These are phyloP conservation scores for Dendrocincla fuliginosa DNA, from an alignment of 2,797 vertebrate species.

Conservation along the genomic window DNA sequence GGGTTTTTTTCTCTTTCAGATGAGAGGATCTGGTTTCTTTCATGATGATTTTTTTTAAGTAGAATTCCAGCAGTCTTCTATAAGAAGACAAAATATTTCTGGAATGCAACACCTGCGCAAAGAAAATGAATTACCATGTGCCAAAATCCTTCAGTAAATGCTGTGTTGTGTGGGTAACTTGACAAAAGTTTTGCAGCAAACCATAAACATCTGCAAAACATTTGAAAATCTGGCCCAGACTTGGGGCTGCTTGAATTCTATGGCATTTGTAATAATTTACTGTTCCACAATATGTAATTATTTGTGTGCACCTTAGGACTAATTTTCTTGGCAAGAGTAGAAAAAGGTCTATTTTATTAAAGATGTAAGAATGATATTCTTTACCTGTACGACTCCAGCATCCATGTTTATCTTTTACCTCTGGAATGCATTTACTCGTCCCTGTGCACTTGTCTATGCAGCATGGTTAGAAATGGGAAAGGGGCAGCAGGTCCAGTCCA, in stretches of 20 bases:
- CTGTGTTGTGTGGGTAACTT: slow-evolving; percentile 44
- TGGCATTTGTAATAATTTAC: slow-evolving; percentile 40
- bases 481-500: background rate
- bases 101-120: slow-evolving; percentile 74
- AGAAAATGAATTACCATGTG: slow-evolving; percentile 54
- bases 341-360: background rate
- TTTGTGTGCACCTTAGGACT: slow-evolving; percentile 48
- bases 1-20: background rate
- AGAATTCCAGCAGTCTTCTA: slow-evolving; percentile 71
- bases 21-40: slow-evolving; percentile 47
- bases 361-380: background rate
- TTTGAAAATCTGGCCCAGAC: slow-evolving; percentile 35
- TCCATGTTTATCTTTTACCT: background rate
- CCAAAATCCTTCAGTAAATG: background rate
- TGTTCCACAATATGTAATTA: slow-evolving; percentile 46
- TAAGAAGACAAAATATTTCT: slow-evolving; percentile 70
- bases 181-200: slow-evolving; percentile 38
- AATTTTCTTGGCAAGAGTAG: slow-evolving; percentile 58
- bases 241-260: slow-evolving; percentile 28
- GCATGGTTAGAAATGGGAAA: background rate
- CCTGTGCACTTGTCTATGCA: background rate
- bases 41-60: slow-evolving; percentile 9
- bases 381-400: background rate
- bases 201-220: slow-evolving; percentile 57
- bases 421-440: background rate